These are phyloP conservation scores for Oncorhynchus clarkii DNA, from an alignment of 2,113 vertebrate species.

Conservation along the genomic window DNA sequence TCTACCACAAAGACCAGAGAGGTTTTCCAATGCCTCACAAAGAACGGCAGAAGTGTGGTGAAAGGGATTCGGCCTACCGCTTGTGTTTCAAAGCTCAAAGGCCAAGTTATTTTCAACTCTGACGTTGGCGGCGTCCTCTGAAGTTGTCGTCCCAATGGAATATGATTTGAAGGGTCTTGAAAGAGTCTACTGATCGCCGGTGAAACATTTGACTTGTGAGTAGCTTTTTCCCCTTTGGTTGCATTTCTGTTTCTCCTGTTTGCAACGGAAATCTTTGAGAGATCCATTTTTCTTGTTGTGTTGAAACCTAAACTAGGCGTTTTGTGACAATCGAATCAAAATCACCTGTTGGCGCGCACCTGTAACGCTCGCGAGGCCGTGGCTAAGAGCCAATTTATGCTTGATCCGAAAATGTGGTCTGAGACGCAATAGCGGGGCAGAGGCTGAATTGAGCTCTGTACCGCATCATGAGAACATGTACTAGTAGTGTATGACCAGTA, in stretches of 20 bases:
- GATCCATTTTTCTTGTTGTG: not conserved
- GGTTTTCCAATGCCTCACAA: too few species aligned
- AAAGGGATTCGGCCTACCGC: not conserved
- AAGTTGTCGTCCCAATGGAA: conserved; percentile 30
- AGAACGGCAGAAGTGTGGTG: too few species aligned
- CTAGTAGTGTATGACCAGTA: conserved; percentile 13
- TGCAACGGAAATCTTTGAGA: not conserved
- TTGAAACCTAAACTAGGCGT: not conserved
- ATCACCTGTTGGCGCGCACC: too few species aligned
- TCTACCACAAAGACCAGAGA: too few species aligned
- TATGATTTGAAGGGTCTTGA: not conserved
- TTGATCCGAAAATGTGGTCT: too few species aligned
- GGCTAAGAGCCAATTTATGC: too few species aligned
- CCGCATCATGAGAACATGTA: not conserved
- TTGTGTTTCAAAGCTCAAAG: not conserved
- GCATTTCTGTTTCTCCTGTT: not conserved
- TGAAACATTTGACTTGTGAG: not conserved
- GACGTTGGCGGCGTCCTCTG: conserved; percentile 21
- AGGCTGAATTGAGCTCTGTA: too few species aligned
- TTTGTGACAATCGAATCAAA: not conserved
- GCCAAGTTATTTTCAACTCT: not conserved
- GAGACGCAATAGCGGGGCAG: too few species aligned
- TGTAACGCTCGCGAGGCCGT: too few species aligned
- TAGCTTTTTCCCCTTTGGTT: not conserved
- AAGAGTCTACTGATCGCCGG: not conserved